Conservation (phyloP, 2,888 invertebrate species). For the Rambutsinella grinnellia region DNA sequence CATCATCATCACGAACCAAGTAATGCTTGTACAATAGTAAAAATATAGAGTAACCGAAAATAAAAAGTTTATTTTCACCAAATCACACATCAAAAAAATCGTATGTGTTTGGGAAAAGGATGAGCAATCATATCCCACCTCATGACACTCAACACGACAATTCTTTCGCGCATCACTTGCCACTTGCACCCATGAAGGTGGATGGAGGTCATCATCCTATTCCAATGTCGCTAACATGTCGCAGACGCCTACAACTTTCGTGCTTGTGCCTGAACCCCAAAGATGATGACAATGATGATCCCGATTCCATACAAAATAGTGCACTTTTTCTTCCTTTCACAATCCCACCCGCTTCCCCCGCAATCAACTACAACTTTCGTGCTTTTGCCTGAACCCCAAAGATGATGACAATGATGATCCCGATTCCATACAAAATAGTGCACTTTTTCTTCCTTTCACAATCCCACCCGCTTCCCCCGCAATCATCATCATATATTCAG, state of each 20-base stretch:
- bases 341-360: neutral
- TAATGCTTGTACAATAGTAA: too few relatives aligned
- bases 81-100: too few relatives aligned
- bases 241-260: too few relatives aligned
- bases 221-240: too few relatives aligned
- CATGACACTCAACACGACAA: constrained; percentile 3
- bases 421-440: constrained; percentile 46
- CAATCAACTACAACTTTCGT: too few relatives aligned
- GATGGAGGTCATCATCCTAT: too few relatives aligned
- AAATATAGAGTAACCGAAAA: too few relatives aligned
- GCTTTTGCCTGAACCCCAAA: neutral
- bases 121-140: too few relatives aligned
- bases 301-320: neutral
- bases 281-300: neutral
- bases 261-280: neutral
- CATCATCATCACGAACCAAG: constrained; percentile 10
- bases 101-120: constrained; percentile 21
- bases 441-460: neutral
- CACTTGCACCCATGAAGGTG: too few relatives aligned
- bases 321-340: neutral
- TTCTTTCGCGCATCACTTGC: too few relatives aligned
- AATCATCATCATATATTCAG: constrained; percentile 51
- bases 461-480: constrained; percentile 5
- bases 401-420: constrained; percentile 27
- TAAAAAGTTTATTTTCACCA: too few relatives aligned